These are phyloP conservation scores for Drosophila willistoni DNA, from an alignment of 1,140 invertebrate genomes.

Conservation along the genomic window DNA sequence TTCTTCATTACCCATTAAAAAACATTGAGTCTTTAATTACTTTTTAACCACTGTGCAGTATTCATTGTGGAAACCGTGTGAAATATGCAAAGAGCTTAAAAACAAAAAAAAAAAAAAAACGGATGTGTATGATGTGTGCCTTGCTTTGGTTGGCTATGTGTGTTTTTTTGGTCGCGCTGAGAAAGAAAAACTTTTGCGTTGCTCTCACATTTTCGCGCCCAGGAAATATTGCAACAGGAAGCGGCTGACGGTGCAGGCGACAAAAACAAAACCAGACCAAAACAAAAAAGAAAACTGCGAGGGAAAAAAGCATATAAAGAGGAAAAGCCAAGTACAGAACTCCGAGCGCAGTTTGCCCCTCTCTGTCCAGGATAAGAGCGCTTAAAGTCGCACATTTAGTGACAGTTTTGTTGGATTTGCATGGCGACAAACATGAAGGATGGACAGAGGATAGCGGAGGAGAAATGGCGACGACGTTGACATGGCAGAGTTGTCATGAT, in stretches of 20 bases:
- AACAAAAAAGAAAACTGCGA: neutral
- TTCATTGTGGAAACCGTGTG: slow-evolving; percentile 54
- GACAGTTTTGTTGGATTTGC: slow-evolving; percentile 78
- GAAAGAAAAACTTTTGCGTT: slow-evolving; percentile 46
- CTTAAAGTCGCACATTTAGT: slow-evolving; percentile 80
- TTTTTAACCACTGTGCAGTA: slow-evolving; percentile 28
- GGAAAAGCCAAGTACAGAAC: slow-evolving; percentile 3
- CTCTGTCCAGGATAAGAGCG: slow-evolving; percentile 67
- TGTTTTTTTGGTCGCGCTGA: slow-evolving; percentile 30
- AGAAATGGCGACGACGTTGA: slow-evolving; percentile 51
- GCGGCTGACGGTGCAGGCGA: slow-evolving; percentile 20
- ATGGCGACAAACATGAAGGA: slow-evolving; percentile 33
- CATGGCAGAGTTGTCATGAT: slow-evolving; percentile 77
- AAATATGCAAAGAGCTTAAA: slow-evolving; percentile 72
- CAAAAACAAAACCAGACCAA: slow-evolving; percentile 37
- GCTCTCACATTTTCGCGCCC: slow-evolving; percentile 34
- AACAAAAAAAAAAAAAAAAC: slow-evolving; percentile 36
- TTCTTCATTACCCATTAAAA: too few relatives aligned
- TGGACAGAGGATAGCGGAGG: neutral
- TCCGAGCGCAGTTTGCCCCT: slow-evolving; percentile 23
- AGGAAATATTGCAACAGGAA: slow-evolving; percentile 71
- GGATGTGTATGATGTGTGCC: slow-evolving; percentile 68
- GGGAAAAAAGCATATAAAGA: neutral
- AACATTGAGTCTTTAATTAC: neutral
- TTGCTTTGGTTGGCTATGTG: slow-evolving; percentile 49